Evolutionary conservation across 2,113 vertebrate species (phyloP).

Genomic region (Ictidomys tridecemlineatus): DNA sequence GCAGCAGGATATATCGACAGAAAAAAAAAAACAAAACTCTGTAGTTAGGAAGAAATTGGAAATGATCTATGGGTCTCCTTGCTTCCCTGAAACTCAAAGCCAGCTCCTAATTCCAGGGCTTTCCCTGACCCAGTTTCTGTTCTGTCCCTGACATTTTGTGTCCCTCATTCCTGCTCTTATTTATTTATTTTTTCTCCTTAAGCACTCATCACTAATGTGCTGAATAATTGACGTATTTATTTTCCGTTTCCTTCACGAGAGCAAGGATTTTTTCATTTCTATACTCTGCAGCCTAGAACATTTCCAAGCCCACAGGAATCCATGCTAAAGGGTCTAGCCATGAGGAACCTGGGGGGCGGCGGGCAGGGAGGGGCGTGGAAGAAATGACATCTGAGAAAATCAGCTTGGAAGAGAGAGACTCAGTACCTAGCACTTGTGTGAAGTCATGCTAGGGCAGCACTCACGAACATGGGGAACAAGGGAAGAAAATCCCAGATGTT

Average conservation of each 20-base stretch:
- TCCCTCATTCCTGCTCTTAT: not conserved
- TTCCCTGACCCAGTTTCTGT: not conserved
- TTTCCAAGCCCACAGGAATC: not conserved
- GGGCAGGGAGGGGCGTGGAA: not conserved
- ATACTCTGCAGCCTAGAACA: not conserved
- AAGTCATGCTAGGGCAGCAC: not conserved
- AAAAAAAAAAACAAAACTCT: not conserved
- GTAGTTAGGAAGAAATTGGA: not conserved
- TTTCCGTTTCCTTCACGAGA: constrained; percentile 38
- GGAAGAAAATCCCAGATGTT: not conserved
- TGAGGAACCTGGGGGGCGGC: not conserved
- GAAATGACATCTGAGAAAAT: not conserved
- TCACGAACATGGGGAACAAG: not conserved
- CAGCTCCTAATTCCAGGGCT: not conserved
- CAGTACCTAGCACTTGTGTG: not conserved
- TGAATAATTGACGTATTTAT: not conserved
- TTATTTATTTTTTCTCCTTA: not conserved
- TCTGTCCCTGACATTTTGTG: not conserved
- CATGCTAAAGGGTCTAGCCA: not conserved
- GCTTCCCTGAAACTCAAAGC: not conserved
- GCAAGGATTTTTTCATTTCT: not conserved
- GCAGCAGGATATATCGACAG: not conserved
- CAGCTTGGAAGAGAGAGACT: not conserved
- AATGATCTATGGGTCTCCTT: not conserved
- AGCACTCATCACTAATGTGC: not conserved